A percentile compares a stretch with the other conserved stretches of the same genome.
phyloP scores from a whole-genome alignment of 2,113 vertebrate species.

The Psilopsiagon aymara region DNA sequence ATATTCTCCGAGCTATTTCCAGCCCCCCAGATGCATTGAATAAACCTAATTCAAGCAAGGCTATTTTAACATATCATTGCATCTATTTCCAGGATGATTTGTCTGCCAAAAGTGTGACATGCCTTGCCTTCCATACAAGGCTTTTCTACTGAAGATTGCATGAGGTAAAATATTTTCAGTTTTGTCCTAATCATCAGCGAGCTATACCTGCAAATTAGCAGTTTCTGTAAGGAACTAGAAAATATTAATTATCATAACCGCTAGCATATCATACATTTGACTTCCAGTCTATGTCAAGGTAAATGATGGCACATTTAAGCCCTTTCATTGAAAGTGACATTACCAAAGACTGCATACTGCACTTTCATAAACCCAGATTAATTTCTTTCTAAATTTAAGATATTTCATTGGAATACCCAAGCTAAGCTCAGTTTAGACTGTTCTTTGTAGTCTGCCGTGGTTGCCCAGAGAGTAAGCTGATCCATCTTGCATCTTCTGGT shows the following conservation, averaged over 20 bases:
- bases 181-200: not conserved
- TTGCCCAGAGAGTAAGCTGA: not conserved
- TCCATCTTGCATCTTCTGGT: not conserved
- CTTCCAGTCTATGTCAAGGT: not conserved
- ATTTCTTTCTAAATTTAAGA: not conserved
- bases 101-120: not conserved
- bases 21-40: not conserved
- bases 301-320: not conserved
- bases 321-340: not conserved
- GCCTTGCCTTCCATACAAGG: not conserved
- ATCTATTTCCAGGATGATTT: not conserved
- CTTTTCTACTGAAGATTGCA: not conserved
- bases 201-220: not conserved
- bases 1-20: not conserved
- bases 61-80: conserved; percentile 7
- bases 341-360: not conserved
- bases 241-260: not conserved
- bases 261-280: not conserved
- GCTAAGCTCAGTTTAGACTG: not conserved
- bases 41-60: not conserved
- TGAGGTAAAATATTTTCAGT: not conserved
- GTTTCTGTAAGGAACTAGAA: not conserved
- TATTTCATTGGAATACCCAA: not conserved
- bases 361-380: not conserved
- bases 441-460: not conserved